Base-by-base conservation (phyloP, 2,888 invertebrate species). In the Emmelina monodactyla region DNA sequence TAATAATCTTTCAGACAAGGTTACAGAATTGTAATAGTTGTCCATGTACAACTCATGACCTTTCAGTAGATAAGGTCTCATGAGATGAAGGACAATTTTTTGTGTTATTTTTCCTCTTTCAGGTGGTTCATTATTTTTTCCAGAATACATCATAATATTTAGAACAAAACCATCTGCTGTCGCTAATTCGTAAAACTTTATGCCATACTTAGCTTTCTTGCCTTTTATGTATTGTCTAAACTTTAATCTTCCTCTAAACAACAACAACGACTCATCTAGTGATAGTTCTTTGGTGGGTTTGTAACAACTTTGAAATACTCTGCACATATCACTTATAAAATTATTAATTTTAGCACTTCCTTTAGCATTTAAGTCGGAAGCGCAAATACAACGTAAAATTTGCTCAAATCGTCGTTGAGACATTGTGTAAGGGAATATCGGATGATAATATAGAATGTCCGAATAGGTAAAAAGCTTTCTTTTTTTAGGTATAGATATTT, bases 121-220 rank as follows among this genome's bases (percentile, higher is more conserved):
- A 3, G n/a, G n/a, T 30, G 22, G 6, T 10, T 29, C 12, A 16
- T 31, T 6, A 13, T 16, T 34, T 41, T n/a, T 42, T 2, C 44
- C 42, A 12, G 15, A 10, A 37, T 45, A 45, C 37, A 43, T 42
- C 1, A 32, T 34, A 3, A 42, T 35, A 36, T 43, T 42, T 31
- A 45, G 29, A 19, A 45, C 37, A 33, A 41, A 45, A 15, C 40
- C 43, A 16, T 37, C 33, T 22, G 33, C 10, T 14, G 35, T 33
- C n/a, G 41, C 19, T 19, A 19, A n/a, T n/a, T n/a, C n/a, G n/a
- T n/a, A n/a, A n/a, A n/a, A n/a, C n/a, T n/a, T n/a, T n/a, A n/a
- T n/a, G n/a, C n/a, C n/a, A n/a, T n/a, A n/a, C n/a, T n/a, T n/a
- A n/a, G n/a, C n/a, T n/a, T n/a, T n/a, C n/a, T n/a, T n/a, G n/a